Conservation (phyloP, 2,888 invertebrate species). For the Helobdella robusta region DNA sequence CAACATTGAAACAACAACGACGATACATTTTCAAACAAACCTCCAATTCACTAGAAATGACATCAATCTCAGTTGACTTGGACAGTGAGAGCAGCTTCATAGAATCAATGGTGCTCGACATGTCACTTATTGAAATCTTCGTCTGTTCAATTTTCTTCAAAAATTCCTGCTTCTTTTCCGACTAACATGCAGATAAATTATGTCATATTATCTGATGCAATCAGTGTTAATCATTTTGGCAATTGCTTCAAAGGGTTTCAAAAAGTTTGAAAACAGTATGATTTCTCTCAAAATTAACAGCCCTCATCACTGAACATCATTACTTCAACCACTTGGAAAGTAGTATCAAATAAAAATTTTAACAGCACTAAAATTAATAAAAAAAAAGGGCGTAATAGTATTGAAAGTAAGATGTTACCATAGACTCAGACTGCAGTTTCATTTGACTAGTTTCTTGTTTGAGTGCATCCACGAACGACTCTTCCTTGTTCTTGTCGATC, state of each 20-base stretch:
- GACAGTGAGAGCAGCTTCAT: conserved; percentile 83
- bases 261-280: too few relatives aligned
- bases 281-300: too few relatives aligned
- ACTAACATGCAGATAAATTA: too few relatives aligned
- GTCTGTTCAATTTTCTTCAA: conserved; percentile 71
- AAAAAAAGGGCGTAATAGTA: too few relatives aligned
- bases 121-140: conserved; percentile 70
- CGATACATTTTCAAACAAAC: conserved; percentile 7
- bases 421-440: conserved; percentile 44
- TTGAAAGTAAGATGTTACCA: too few relatives aligned
- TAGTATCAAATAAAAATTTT: too few relatives aligned
- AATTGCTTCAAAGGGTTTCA: too few relatives aligned
- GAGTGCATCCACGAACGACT: conserved; percentile 42
- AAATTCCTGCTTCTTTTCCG: conserved; percentile 69
- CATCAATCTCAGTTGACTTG: conserved; percentile 58
- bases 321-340: too few relatives aligned
- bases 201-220: too few relatives aligned
- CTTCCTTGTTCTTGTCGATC: conserved; percentile 51
- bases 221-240: too few relatives aligned
- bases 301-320: too few relatives aligned
- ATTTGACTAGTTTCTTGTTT: conserved; percentile 43
- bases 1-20: neutral
- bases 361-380: too few relatives aligned
- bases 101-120: conserved; percentile 88
- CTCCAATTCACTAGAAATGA: conserved; percentile 40